Base-by-base conservation (phyloP, 2,797 vertebrate genomes). In the Falco naumanni region DNA sequence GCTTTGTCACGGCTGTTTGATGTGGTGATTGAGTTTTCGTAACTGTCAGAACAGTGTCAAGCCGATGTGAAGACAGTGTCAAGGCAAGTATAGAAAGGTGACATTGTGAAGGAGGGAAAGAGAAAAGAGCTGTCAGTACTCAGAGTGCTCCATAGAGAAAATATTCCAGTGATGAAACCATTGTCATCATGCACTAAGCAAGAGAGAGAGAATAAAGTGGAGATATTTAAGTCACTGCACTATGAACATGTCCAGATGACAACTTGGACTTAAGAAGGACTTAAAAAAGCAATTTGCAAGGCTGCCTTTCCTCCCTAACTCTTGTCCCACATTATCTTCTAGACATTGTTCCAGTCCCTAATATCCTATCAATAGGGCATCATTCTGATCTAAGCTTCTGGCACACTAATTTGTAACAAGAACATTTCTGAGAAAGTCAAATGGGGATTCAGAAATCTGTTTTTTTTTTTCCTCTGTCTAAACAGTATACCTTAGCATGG, bases 101-200 rank as follows among this genome's bases (percentile, higher is more conserved):
- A 83, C 76, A 64, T 39, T 85, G 79, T 87, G 95, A 92, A 75
- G 48, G 64, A 87, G 41, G 9, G 71, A 39, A 93, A 93, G 91
- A 93, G 84, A 68, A 91, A 92, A 95, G 90, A 84, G 54, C 90
- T 96, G 94, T 89, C 93, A 95, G 68, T 90, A 87, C 65, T 91
- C 63, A n/a, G 72, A 87, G 34, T 71, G 48, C 74, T 94, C 70
- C 19, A 8, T 7, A 80, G 68, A 87, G 75, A 81, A 93, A 96
- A 89, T 87, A 92, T 77, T 90, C 85, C 24, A 26, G 1, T 59
- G 50, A 85, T 83, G 80, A 91, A 95, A 91, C 54, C 28, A 34
- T 68, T 80, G 53, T 81, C 84, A 83, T 78, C 78, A 31, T 83
- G 50, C 2, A 0, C 59, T 65, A 33, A 71, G 41, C 6, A 43